A percentile compares a stretch with the other conserved stretches of the same genome.
Conservation (phyloP, 2,113 vertebrate genomes). For the Peromyscus polionotus region DNA sequence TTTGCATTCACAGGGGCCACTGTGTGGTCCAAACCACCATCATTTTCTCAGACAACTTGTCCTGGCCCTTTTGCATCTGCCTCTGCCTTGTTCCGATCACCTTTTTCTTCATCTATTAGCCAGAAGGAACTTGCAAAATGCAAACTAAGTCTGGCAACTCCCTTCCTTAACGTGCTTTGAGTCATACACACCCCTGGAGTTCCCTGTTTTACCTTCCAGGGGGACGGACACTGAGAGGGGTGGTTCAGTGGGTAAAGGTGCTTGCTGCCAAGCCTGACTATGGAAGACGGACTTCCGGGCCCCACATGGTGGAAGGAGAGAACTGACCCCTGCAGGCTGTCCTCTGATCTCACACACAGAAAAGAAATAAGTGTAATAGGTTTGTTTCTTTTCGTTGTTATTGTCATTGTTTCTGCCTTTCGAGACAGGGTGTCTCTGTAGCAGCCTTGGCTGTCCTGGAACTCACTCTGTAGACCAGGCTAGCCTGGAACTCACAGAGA, state of each 20-base stretch:
- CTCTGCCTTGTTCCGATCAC: background rate
- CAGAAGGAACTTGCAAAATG: background rate
- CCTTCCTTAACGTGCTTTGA: background rate
- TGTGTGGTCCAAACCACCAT: background rate
- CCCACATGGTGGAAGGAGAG: background rate
- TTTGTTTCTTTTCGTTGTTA: no score
- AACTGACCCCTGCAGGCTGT: background rate
- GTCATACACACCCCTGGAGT: background rate
- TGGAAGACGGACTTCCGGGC: background rate
- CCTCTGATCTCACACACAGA: background rate
- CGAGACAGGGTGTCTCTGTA: no score
- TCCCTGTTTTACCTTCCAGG: background rate
- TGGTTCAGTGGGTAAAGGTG: background rate
- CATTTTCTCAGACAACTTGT: background rate
- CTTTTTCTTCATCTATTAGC: background rate
- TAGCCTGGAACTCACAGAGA: no score
- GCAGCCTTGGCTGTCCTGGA: no score
- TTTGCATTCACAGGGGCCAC: background rate
- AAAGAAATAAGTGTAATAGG: background rate
- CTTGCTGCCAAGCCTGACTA: background rate
- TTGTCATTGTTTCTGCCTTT: no score
- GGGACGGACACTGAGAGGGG: background rate
- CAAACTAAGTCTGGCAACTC: background rate
- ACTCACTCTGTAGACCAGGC: no score
- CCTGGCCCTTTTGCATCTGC: background rate